These are phyloP conservation scores for Gadopsis bispinosus DNA, from an alignment of 2,797 vertebrate species.

Conservation along the genomic window DNA sequence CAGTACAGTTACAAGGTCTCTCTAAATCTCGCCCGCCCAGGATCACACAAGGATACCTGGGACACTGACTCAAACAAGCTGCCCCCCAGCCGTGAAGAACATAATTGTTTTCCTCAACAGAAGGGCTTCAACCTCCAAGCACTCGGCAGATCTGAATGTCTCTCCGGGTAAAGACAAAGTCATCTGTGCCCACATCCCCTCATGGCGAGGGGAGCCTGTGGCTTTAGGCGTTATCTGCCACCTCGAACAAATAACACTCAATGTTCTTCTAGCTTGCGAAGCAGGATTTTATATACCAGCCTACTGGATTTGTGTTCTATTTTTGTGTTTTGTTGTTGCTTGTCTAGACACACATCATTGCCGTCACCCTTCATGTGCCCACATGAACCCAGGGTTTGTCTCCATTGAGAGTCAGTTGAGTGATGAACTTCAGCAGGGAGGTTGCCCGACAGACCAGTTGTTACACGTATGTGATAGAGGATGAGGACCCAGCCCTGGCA, in stretches of 20 bases:
- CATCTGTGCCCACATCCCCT: conserved; percentile 50
- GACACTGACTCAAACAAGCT: conserved; percentile 60
- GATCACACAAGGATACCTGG: conserved; percentile 67
- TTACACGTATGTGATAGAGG: conserved; percentile 83
- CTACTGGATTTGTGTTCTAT: conserved; percentile 1
- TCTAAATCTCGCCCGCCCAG: conserved; percentile 57
- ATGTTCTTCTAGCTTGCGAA: conserved; percentile 9
- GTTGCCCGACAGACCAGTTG: conserved; percentile 71
- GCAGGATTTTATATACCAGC: conserved; percentile 8
- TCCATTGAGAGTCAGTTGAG: conserved; percentile 39
- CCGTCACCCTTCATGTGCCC: conserved; percentile 15
- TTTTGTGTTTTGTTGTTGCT: conserved; percentile 4
- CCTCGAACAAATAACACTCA: conserved; percentile 23
- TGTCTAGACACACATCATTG: conserved; percentile 10
- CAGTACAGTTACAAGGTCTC: conserved; percentile 60
- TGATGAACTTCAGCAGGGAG: conserved; percentile 78
- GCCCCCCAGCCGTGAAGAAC: conserved; percentile 59
- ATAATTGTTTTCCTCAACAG: conserved; percentile 75
- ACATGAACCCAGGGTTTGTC: conserved; percentile 9
- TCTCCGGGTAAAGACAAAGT: conserved; percentile 74
- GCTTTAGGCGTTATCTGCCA: conserved; percentile 54
- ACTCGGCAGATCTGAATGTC: conserved; percentile 61
- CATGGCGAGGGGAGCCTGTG: conserved; percentile 33
- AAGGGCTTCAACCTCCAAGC: conserved; percentile 57
- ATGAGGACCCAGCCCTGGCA: conserved; percentile 71